These are phyloP conservation scores for Aix galericulata DNA, from an alignment of 2,113 vertebrate species.

Conservation along the genomic window DNA sequence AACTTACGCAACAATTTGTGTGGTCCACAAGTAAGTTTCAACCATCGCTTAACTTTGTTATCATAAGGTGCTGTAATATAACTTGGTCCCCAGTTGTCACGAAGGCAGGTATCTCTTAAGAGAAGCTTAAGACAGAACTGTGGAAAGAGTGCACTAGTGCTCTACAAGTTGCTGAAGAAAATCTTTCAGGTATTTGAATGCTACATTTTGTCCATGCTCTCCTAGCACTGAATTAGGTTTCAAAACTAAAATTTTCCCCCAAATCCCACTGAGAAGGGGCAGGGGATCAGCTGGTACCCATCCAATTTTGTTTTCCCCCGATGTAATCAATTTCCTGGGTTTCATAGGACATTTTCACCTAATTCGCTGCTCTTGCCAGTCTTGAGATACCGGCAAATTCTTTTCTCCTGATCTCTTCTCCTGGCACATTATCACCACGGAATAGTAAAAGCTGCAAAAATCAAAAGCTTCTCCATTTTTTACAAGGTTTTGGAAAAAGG, in stretches of 20 bases:
- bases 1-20: not conserved
- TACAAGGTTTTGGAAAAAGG: not conserved
- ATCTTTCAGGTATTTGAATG: not conserved
- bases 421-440: not conserved
- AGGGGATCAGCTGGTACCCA: not conserved
- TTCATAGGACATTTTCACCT: not conserved
- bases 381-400: not conserved
- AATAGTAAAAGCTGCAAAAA: not conserved
- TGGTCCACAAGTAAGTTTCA: not conserved
- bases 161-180: not conserved
- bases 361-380: not conserved
- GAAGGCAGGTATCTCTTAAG: not conserved
- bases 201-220: not conserved
- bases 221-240: not conserved
- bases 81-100: not conserved
- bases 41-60: rapidly evolving
- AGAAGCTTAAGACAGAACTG: not conserved
- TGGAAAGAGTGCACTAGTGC: not conserved
- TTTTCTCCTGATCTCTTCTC: not conserved
- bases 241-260: not conserved
- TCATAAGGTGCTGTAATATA: not conserved
- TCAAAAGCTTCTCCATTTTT: not conserved
- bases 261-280: not conserved
- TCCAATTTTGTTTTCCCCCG: not conserved
- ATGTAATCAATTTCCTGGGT: not conserved